Conservation (phyloP, 1,140 invertebrate genomes). For the Hyles euphorbiae region DNA sequence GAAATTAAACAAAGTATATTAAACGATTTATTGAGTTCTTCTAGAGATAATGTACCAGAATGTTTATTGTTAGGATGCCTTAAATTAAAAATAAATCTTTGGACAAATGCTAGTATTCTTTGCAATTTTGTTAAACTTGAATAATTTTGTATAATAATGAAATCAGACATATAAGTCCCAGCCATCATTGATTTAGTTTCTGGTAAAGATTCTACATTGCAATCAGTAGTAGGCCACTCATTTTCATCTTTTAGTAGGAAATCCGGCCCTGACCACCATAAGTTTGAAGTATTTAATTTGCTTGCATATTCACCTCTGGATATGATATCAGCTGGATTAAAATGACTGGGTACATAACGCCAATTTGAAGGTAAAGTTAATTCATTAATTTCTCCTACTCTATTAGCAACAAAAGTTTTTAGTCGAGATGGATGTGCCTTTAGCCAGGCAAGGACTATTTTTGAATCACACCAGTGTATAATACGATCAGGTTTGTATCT, state of each 20-base stretch:
- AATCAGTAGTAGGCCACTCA: not conserved
- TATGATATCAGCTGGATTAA: conserved; percentile 35
- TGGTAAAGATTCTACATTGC: not conserved
- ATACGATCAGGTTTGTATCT: conserved; percentile 2
- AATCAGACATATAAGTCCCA: too few species aligned
- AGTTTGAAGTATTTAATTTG: conserved; percentile 14
- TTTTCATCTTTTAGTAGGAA: not conserved
- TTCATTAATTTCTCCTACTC: conserved; percentile 43
- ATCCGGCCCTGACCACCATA: conserved; percentile 18
- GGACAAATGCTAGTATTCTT: conserved; percentile 3
- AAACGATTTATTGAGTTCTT: conserved; percentile 12
- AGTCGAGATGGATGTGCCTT: conserved; percentile 24
- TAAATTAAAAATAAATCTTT: conserved; percentile 10
- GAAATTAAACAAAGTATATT: not conserved
- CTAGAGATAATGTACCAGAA: conserved; percentile 3
- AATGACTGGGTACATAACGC: conserved; percentile 12
- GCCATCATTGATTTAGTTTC: conserved; percentile 5
- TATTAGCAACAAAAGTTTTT: conserved; percentile 56
- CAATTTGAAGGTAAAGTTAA: conserved; percentile 24
- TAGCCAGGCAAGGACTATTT: conserved; percentile 53
- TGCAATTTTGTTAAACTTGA: conserved; percentile 6
- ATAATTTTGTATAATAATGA: not conserved
- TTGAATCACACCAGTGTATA: conserved; percentile 48
- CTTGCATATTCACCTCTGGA: conserved; percentile 22
- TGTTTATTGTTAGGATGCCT: conserved; percentile 1